Base-by-base conservation (phyloP, 1,140 invertebrate species). In the Bombus cullumanus region DNA sequence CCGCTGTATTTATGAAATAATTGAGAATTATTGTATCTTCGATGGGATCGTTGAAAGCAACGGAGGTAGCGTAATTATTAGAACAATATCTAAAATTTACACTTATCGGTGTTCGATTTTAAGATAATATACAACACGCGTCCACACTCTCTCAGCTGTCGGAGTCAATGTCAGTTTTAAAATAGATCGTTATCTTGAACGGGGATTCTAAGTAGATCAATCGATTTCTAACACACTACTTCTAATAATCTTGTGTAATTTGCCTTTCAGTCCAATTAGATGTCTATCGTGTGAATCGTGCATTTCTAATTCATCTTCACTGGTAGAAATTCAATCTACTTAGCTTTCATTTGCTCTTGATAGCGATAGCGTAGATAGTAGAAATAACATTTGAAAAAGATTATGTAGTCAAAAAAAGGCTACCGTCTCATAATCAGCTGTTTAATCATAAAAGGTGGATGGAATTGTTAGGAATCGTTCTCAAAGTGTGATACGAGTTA, bases 151-250 rank as follows among this genome's bases (percentile, higher is more conserved):
- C 39, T 83, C 41, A 22, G 18, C 47, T 8, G 18, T 53, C 18
- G 47, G 47, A 53, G 47, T 53, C 47, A 47, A 39, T 68, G 28
- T 28, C 43, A 39, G 12, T 53, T 57, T 28, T 9, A 66, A 77
- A 77, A 77, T 83, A 83, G n/a, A 25, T 75, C 25, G n/a, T 41
- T 76, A 83, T 83, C 81, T 37, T 5, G 6, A 25, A n/a, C 22
- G 22, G 28, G 25, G 9, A 53, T 39, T 34, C 37, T 10, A 59
- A 13, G 28, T 62, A 62, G n/a, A 64, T 41, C 59, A 1, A 22
- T 64, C 76, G 57, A 64, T 73, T 28, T 28, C 31, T 9, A 15
- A 37, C 43, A 22, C 18, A 47, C 41, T 43, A 47, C 41, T 31
- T 47, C 39, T 31, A n/a, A 74, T 53, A 34, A 47, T 18, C 15